Base-by-base conservation (phyloP, 2,797 vertebrate genomes). In the Adelosebastes latens region DNA sequence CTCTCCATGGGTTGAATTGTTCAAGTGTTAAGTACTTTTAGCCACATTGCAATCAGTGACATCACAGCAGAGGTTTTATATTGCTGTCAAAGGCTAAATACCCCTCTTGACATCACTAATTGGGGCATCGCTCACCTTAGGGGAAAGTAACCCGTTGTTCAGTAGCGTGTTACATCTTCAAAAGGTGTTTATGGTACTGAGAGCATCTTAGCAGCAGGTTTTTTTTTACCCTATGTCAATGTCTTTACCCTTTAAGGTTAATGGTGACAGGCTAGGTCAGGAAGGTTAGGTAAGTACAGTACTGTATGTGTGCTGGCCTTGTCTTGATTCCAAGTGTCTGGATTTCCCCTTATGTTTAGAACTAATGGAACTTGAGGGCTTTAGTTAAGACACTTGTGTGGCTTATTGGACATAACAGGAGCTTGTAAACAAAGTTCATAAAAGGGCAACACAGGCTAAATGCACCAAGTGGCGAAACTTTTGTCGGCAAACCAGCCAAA, bases 321-420 rank as follows among this genome's bases (percentile, higher is more conserved):
- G 16, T 20, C 42, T 46, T 20, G 16, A 46, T 18, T 46, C 42
- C 42, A 49, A 46, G 34, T 46, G 10, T 24, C 12, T 22, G 31
- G 25, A 53, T 67, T 49, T 60, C 60, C 22, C 46, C n/a, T 36
- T 6, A 1, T 2, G n/a, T 14, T 82, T 74, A 53, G 16, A 62
- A 60, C 4, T 34, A 7, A 68, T 46, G 11, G 31, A 63, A 36
- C 29, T 67, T 8, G 3, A 14, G 6, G 16, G 29, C 20, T 87
- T 77, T 36, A 75, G 22, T 73, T 84, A 85, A 88, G 82, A 89
- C 80, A 84, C 78, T 66, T 85, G 34, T 72, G 70, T 77, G 72
- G 69, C 62, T 78, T 67, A 34, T 18, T 72, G 64, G 53, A 83
- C 72, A 69, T 1, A 64, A 77, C 63, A 70, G 31, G 22, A 81